Evolutionary conservation across 2,888 invertebrate genomes (phyloP), one percentile per base, ranked within the genome.

Genomic region (Cataglyphis rosenhaueri): DNA sequence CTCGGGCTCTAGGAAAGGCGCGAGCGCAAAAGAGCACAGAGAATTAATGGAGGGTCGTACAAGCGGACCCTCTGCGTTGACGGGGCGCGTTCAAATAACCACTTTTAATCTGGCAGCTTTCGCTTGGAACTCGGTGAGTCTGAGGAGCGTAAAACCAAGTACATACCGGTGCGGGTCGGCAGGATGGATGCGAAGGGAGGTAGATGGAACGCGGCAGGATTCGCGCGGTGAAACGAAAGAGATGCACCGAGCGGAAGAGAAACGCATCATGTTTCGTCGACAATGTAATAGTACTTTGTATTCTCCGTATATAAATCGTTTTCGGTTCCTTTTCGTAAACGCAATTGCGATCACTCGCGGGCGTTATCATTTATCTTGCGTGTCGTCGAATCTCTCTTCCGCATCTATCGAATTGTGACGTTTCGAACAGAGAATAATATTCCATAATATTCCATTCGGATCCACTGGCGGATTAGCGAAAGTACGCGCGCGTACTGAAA

Each of bases 21-120:
- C 25, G n/a, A n/a, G 61, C 25, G 48, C 52, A 52, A 84, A 85
- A 79, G 44, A 76, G 79, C 78, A 62, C 59, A 35, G 73, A 35
- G 25, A 57, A 21, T 10, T 48, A 18, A 70, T 41, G 59, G 44
- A 44, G 18, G 18, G 44, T 78, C 68, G 10, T 21, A 18, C 82
- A 68, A 81, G 81, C 75, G 68, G 78, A 73, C 79, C 84, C 4
- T 38, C 32, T 12, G 25, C 12, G 84, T 73, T 66, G 71, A 76
- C 59, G 62, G 70, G 85, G 83, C 83, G 87, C 90, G 86, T 89
- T 89, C 87, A 90, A 92, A 89, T 89, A 90, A 88, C 91, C 91
- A 92, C 91, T 93, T 93, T 93, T 91, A 93, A 93, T 93, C 92
- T 89, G 92, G 89, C 91, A 90, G 90, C 89, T 90, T 90, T 81